Percentiles rank a stretch among this genome's conserved stretches.
These are phyloP conservation scores for Xylocampa areola DNA, from an alignment of 2,888 invertebrate genomes.

Conservation along the genomic window DNA sequence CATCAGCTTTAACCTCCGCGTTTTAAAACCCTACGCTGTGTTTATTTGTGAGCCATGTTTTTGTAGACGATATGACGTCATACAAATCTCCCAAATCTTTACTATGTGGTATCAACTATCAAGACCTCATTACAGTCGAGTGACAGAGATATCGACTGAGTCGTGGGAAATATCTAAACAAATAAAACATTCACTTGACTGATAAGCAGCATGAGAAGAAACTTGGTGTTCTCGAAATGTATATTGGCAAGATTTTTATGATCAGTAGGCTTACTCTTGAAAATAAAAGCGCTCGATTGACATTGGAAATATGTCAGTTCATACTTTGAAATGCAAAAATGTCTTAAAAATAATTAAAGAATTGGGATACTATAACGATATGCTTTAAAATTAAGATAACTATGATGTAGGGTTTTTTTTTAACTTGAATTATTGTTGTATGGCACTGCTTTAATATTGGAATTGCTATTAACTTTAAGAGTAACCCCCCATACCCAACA, in stretches of 20 bases:
- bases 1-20: conserved; percentile 5
- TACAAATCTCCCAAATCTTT: conserved; percentile 22
- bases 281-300: no score
- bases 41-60: conserved; percentile 34
- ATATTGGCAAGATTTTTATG: not conserved
- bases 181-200: conserved; percentile 36
- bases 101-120: conserved; percentile 28
- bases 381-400: no score
- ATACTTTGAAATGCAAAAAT: no score
- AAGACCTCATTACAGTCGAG: conserved; percentile 47
- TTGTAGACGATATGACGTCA: conserved; percentile 18
- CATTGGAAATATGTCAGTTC: no score
- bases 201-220: conserved; percentile 25
- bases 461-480: no score
- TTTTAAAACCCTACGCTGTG: conserved; percentile 38
- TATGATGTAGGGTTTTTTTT: no score
- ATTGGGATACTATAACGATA: no score
- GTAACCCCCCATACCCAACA: no score
- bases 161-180: conserved; percentile 39
- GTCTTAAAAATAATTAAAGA: no score
- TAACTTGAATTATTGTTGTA: no score
- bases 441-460: no score
- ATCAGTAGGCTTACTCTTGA: no score
- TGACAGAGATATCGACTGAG: conserved; percentile 46
- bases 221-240: conserved; percentile 7